These are phyloP conservation scores for Bothrops jararaca DNA, from an alignment of 2,113 vertebrate genomes.

Conservation along the genomic window DNA sequence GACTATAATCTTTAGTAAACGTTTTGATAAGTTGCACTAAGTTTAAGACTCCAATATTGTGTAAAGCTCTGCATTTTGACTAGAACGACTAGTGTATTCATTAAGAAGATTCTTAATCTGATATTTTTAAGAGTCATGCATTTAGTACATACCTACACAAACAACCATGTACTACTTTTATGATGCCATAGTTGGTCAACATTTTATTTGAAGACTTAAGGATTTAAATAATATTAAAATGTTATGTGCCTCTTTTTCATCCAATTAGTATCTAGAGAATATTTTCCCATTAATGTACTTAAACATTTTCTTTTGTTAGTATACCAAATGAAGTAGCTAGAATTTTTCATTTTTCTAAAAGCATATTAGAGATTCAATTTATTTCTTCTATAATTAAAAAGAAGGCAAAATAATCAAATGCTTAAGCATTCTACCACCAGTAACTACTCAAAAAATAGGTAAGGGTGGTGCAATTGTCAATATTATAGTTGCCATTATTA, in stretches of 20 bases:
- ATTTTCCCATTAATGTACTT: neutral
- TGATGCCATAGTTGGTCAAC: constrained; percentile 58
- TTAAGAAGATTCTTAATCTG: constrained; percentile 52
- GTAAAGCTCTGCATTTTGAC: constrained; percentile 31
- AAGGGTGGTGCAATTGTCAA: neutral
- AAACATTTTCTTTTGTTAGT: neutral
- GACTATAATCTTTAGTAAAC: constrained; percentile 22
- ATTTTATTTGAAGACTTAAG: constrained; percentile 30
- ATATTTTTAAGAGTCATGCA: constrained; percentile 66
- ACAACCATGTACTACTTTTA: constrained; percentile 58
- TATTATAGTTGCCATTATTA: neutral
- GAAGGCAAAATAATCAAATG: neutral
- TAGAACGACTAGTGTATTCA: constrained; percentile 58
- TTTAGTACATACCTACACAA: constrained; percentile 71
- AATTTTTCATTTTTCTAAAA: neutral
- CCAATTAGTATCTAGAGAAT: neutral
- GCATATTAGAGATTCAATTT: neutral
- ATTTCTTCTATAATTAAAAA: neutral
- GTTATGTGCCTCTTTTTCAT: neutral
- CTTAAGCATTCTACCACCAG: neutral
- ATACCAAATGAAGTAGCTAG: neutral
- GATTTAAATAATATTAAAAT: neutral
- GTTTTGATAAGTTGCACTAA: constrained; percentile 44
- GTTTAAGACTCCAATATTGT: constrained; percentile 41
- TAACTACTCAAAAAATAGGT: neutral